Evolutionary conservation across 2,888 invertebrate genomes (phyloP), one percentile per base, ranked within the genome.

Genomic region (Choreutis nemorana): DNA sequence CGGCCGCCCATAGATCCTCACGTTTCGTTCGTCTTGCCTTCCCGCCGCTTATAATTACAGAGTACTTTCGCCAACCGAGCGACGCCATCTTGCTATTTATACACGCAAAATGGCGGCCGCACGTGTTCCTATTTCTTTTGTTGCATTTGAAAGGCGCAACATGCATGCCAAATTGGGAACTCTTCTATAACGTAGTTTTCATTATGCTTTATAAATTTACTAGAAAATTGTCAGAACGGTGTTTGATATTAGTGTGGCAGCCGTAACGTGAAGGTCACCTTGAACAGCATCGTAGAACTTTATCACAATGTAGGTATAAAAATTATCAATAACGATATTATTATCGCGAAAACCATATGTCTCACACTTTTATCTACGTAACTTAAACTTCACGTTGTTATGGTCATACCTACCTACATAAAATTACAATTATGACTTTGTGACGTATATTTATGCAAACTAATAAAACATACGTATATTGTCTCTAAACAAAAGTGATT

Each of bases 21-120:
- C 54, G 59, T 61, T 66, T 61, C 63, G 60, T 47, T 47, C 45
- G 45, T 50, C 59, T 56, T 55, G 65, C 63, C 65, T 62, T 58
- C 59, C 57, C 60, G 52, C 56, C 52, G 48, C 58, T 65, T 66
- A 71, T 77, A 75, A 77, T 75, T 75, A 72, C 71, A 48, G 48
- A 71, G 63, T 67, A 77, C 77, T 78, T 78, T 78, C 75, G 71
- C 77, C 75, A 64, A 58, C 66, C 57, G 55, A 56, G 47, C 55
- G 57, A 55, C 71, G 73, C 77, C 78, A 77, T 78, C 64, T 77
- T 75, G 71, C 70, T 67, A 71, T 73, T 73, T 71, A 72, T 67
- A 68, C 60, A 36, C 61, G 66, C 75, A 73, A 77, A 72, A 77
- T 75, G 75, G 77, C 73, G 60, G 46, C 58, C 63, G 55, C 64